Conservation (phyloP, 1,140 invertebrate species). For the Spodoptera litura region DNA sequence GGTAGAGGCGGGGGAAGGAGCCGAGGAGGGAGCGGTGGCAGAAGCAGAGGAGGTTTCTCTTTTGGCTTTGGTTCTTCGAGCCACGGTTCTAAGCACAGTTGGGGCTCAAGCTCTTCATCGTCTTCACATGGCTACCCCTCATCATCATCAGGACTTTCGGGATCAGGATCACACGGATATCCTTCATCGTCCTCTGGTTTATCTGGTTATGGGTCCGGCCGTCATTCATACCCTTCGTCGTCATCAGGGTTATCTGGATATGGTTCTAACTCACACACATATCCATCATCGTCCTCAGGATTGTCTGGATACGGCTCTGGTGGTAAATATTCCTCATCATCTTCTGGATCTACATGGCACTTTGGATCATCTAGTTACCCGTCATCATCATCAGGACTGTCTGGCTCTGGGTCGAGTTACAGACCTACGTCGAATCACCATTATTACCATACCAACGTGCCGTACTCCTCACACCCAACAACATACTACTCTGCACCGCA, state of each 20-base stretch:
- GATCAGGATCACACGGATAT: neutral
- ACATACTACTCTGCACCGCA: slow-evolving; percentile 72
- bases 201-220: neutral
- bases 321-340: neutral
- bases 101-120: slow-evolving; percentile 25
- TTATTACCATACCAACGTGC: slow-evolving; percentile 9
- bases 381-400: slow-evolving; percentile 20
- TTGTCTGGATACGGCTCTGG: slow-evolving; percentile 55
- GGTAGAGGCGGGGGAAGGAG: slow-evolving; percentile 35
- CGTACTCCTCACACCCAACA: slow-evolving; percentile 17
- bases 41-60: slow-evolving; percentile 22
- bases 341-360: neutral
- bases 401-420: slow-evolving; percentile 30
- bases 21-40: slow-evolving; percentile 14
- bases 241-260: slow-evolving; percentile 1
- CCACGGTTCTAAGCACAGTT: neutral
- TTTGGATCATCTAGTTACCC: slow-evolving; percentile 7
- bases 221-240: slow-evolving; percentile 33
- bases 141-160: too few relatives aligned
- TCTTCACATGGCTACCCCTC: slow-evolving; percentile 4
- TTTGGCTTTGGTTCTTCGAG: slow-evolving; percentile 27
- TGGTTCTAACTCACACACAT: too few relatives aligned
- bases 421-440: slow-evolving; percentile 27
- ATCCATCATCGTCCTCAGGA: slow-evolving; percentile 53
- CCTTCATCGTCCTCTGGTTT: neutral